These are phyloP conservation scores for Elmis aenea DNA, from an alignment of 2,888 invertebrate species.

Conservation along the genomic window DNA sequence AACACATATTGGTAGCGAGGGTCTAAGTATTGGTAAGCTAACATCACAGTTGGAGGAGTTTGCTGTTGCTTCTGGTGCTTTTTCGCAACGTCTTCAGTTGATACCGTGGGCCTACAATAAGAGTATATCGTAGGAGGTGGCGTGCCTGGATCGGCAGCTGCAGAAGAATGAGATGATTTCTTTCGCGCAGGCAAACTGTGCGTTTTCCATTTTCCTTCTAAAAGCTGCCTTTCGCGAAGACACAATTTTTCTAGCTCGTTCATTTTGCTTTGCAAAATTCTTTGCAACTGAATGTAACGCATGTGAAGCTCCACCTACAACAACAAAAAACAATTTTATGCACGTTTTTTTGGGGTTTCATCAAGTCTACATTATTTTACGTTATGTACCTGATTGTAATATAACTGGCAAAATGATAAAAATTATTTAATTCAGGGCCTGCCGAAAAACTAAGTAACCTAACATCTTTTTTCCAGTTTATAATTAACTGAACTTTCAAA, in stretches of 20 bases:
- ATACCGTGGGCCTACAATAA: constrained; percentile 73
- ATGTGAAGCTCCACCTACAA: constrained; percentile 87
- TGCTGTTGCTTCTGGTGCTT: constrained; percentile 31
- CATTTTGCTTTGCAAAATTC: constrained; percentile 77
- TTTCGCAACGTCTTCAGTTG: constrained; percentile 72
- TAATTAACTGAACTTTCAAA: no score
- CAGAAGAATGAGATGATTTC: constrained; percentile 60
- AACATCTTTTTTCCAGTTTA: no score
- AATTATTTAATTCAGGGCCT: background rate
- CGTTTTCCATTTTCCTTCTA: constrained; percentile 85
- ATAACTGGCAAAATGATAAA: no score
- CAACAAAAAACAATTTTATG: constrained; percentile 20
- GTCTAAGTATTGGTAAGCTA: constrained; percentile 59
- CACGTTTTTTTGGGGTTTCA: no score
- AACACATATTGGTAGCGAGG: constrained; percentile 68
- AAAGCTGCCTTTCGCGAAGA: constrained; percentile 73
- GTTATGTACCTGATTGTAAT: no score
- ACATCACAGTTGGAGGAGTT: constrained; percentile 40
- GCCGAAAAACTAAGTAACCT: no score
- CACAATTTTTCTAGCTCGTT: constrained; percentile 78
- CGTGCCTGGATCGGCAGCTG: constrained; percentile 50
- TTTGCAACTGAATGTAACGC: constrained; percentile 85
- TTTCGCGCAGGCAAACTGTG: constrained; percentile 83
- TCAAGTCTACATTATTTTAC: no score
- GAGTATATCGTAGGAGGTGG: constrained; percentile 49